Base-by-base conservation (phyloP, 2,113 vertebrate genomes). In the Cyprinus carpio region DNA sequence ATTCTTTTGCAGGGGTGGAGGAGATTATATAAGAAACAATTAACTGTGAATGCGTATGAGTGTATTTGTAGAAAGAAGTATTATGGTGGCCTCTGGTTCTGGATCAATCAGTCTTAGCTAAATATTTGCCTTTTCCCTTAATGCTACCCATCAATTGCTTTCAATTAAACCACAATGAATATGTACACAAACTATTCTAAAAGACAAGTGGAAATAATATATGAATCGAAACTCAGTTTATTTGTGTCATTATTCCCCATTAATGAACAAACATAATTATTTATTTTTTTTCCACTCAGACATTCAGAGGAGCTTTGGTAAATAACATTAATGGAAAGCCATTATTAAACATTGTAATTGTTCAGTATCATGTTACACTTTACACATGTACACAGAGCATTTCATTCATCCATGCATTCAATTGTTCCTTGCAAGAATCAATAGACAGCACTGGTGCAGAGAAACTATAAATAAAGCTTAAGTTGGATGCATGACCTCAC, bases 21-120 rank as follows among this genome's bases (percentile, higher is more conserved):
- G 10, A 51, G 37, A 84, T 87, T 87, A 87, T 58, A 43, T 84
- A 84, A 87, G 23, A 46, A 29, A 7, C 74, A 74, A 71, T 51
- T 58, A 51, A 20, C 18, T 77, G 81, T 78, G 74, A 37, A 43
- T 69, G 85, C 71, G 3, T 71, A 46, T 46, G 43, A 46, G 31
- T 86, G 27, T 67, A 27, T 46, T 15, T n/a, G 51, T 18, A 78
- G 16, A 75, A 75, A 18, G 6, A 51, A 75, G 25, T n/a, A 78
- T 11, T 10, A 58, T 23, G 75, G 65, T 54, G 51, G 51, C 51
- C 51, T 54, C 49, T 18, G 49, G 15, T 34, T 20, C 6, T 31
- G 7, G 15, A 67, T 67, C 3, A 67, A 34, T 18, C 29, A 34
- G 27, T 6, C 27, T 43, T 43, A 10, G 43, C 43, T 46, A 46